Conservation (phyloP, 2,113 vertebrate genomes). For the Thunnus thynnus region DNA sequence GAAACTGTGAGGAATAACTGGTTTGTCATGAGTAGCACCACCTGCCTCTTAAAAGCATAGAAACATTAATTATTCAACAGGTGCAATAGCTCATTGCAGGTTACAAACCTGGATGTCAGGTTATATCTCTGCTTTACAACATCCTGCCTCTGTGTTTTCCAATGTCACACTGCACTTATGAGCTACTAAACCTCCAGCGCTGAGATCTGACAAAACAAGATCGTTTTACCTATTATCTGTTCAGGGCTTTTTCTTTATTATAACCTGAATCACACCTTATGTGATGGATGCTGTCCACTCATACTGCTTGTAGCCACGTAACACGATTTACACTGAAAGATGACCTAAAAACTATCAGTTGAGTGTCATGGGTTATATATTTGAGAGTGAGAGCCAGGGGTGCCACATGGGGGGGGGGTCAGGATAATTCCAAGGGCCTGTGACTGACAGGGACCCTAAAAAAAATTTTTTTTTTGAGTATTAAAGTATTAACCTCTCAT, state of each 20-base stretch:
- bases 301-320: too few species aligned
- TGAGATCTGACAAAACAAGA: slow-evolving; percentile 7
- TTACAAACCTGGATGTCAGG: slow-evolving; percentile 17
- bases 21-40: slow-evolving; percentile 1
- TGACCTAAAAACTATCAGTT: neutral
- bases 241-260: neutral
- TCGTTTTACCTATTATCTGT: neutral
- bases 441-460: too few species aligned
- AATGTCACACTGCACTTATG: neutral
- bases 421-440: too few species aligned
- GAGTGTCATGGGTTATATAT: neutral
- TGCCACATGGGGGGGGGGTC: too few species aligned
- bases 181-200: neutral
- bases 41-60: slow-evolving; percentile 21
- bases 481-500: too few species aligned
- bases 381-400: neutral
- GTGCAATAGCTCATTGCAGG: slow-evolving; percentile 17
- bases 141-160: neutral
- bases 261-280: neutral
- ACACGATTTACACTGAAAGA: neutral
- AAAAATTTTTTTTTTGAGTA: too few species aligned
- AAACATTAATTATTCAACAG: slow-evolving; percentile 58
- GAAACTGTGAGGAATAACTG: slow-evolving; percentile 1
- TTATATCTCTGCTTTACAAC: slow-evolving; percentile 26
- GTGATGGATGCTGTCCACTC: neutral